phyloP scores from a whole-genome alignment of 2,113 vertebrate genomes.

The Amia ocellicauda region DNA sequence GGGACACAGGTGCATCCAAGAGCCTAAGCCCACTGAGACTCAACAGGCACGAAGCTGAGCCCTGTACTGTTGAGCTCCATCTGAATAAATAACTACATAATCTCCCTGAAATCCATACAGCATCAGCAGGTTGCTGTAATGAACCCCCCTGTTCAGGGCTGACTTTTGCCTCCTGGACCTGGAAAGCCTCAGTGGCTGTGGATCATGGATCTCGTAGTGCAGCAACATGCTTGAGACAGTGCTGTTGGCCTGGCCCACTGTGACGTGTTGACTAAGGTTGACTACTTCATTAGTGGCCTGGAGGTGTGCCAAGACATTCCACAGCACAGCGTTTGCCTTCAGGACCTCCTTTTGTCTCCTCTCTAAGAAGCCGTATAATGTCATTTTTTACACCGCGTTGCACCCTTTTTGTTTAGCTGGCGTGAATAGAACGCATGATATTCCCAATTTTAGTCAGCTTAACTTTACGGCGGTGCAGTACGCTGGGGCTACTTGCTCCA shows the following conservation, averaged over 20 bases:
- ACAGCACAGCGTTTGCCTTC: slow-evolving; percentile 31
- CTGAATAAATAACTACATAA: slow-evolving; percentile 21
- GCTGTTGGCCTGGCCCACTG: neutral
- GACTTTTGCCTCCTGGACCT: neutral
- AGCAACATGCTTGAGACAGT: neutral
- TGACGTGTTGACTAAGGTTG: slow-evolving; percentile 36
- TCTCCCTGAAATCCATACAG: slow-evolving; percentile 11
- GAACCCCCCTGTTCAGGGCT: slow-evolving; percentile 4
- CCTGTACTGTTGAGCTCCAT: slow-evolving; percentile 7
- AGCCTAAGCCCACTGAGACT: slow-evolving; percentile 7
- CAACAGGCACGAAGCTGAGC: slow-evolving; percentile 12
- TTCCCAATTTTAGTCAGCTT: slow-evolving; percentile 12
- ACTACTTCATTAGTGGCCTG: slow-evolving; percentile 53
- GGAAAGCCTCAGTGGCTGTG: neutral
- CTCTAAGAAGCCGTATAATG: slow-evolving; percentile 27
- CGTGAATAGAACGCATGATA: slow-evolving; percentile 23
- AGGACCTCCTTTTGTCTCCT: slow-evolving; percentile 34
- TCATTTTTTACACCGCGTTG: slow-evolving; percentile 26
- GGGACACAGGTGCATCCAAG: slow-evolving; percentile 15
- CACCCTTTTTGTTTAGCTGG: slow-evolving; percentile 28
- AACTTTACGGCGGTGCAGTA: neutral
- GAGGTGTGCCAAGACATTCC: slow-evolving; percentile 42
- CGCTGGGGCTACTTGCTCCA: neutral
- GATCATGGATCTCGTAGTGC: neutral
- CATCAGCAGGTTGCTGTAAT: neutral